phyloP scores from a whole-genome alignment of 2,113 vertebrate genomes.

The Scytalopus superciliaris region DNA sequence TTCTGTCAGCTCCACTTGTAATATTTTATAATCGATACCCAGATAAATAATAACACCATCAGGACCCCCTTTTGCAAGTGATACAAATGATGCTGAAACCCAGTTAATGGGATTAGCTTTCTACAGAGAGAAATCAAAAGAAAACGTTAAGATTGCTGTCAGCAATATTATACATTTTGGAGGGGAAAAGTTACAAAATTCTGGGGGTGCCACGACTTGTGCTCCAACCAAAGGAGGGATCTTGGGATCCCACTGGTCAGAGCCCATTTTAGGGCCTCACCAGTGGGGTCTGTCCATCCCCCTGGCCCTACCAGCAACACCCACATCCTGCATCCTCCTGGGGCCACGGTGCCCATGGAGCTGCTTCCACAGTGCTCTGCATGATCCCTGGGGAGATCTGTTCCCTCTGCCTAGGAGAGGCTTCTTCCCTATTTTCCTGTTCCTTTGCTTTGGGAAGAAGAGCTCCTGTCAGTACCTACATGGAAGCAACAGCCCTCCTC shows the following conservation, averaged over 20 bases:
- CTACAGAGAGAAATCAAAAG: neutral
- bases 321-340: neutral
- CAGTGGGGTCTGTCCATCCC: neutral
- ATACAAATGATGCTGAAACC: neutral
- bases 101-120: neutral
- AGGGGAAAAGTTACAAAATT: neutral
- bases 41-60: neutral
- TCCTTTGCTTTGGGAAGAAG: neutral
- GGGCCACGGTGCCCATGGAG: neutral
- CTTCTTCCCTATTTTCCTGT: neutral
- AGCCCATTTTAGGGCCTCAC: neutral
- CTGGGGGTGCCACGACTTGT: neutral
- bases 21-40: conserved; percentile 28
- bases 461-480: neutral
- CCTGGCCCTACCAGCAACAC: neutral
- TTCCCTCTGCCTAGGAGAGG: neutral
- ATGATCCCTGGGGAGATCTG: neutral
- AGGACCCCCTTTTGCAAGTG: neutral
- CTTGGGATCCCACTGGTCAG: neutral
- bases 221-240: neutral
- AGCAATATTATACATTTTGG: neutral
- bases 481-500: neutral
- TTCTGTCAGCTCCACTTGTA: neutral
- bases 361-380: neutral
- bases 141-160: neutral